Base-by-base conservation (phyloP, 2,113 vertebrate genomes). In the Chloebia gouldiae region DNA sequence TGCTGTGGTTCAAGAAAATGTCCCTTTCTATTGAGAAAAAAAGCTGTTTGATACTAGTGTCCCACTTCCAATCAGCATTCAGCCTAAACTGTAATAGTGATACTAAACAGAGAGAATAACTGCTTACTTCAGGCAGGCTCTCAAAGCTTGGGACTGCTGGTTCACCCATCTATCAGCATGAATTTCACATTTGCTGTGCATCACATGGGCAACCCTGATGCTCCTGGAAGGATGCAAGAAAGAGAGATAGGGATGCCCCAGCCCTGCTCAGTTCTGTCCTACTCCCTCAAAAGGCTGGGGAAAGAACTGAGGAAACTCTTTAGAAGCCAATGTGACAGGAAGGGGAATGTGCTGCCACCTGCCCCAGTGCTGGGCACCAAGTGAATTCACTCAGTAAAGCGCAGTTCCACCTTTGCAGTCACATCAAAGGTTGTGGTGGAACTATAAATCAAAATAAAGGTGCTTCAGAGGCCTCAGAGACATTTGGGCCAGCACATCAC, bases 151-250 rank as follows among this genome's bases (percentile, higher is more conserved):
- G n/a, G 39, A 72, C 15, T 76, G 51, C 66, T 12, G 10, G 11
- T 79, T 80, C 35, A 28, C 49, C 44, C 69, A 86, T 13, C 20
- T 17, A 51, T 16, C 2, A 9, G 61, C 72, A 51, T 0, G 0
- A 12, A 39, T 54, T 45, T 71, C 66, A 7, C 44, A 2, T 71
- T 65, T 49, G 68, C 37, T 1, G 2, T 3, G 28, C 0, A 0
- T 18, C 0, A 0, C 1, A 2, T 2, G 39, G 66, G 30, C 42
- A 53, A 19, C 17, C 45, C 61, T 25, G 56, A 31, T 37, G 35
- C 65, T 68, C 50, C 33, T 33, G 60, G 15, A 37, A 59, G 61
- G 65, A 28, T 47, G n/a, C 51, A 45, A 61, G 31, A 42, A 13
- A 64, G 30, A 49, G 18, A 15, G 30, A 54, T 0, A 47, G 40